Evolutionary conservation across 2,113 vertebrate genomes (phyloP), one percentile per base, ranked within the genome.

Genomic region (Lophochroa leadbeateri): DNA sequence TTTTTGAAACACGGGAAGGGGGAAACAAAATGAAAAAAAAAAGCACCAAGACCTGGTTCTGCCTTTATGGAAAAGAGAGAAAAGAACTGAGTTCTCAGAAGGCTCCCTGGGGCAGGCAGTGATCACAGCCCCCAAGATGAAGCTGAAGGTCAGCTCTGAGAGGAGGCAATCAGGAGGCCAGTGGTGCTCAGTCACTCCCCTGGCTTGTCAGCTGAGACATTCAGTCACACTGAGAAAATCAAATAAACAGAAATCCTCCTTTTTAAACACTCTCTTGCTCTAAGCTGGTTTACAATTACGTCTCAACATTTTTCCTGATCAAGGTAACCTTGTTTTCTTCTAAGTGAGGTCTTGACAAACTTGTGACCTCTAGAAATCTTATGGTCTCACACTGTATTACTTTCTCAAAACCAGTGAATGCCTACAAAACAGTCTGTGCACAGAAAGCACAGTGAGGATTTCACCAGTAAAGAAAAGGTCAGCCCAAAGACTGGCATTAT

Each of bases 221-320:
- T 11, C 47, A 72, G 44, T 8, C 11, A 63, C 17, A 75, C 2
- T 0, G 0, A 72, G 6, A 31, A 84, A 81, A 75, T 31, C 1
- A 68, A 88, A 83, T 19, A 43, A 80, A 69, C 2, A 74, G 23
- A 72, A 93, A 86, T 31, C 17, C 11, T 69, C 8, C 1, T 17
- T 57, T 41, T 80, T 29, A 69, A 91, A 78, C 10, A 37, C 5
- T 68, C 2, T 82, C 9, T 43, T 83, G 18, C 74, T 74, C 49
- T 35, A 86, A 57, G 29, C 8, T 50, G 6, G 1, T 46, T 72
- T 52, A 27, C 31, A 70, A 35, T 77, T 39, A 1, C 47, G 43
- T 43, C 17, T 53, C 74, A 61, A 65, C 11, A 39, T 63, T 91
- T 86, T 52, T 8, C 7, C 33, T 20, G 3, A 31, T 52, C 20